Evolutionary conservation across 1,140 invertebrate genomes (phyloP).

Genomic region (Bombyx mandarina): DNA sequence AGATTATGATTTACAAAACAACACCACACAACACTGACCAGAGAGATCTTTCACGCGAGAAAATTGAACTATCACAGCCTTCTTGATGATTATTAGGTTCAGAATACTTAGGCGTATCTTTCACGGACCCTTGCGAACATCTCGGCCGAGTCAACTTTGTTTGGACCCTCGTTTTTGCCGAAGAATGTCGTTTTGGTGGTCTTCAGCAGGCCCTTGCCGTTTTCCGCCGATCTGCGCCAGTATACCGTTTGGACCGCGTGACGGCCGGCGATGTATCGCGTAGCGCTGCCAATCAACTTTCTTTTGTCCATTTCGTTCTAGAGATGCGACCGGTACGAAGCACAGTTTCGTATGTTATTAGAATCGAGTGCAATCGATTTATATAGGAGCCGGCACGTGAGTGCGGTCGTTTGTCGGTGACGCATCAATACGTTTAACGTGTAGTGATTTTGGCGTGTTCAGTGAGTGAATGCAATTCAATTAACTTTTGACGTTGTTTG

Average conservation of each 20-base stretch:
- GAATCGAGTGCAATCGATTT: conserved; percentile 9
- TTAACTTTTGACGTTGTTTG: too few species aligned
- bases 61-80: conserved; percentile 38
- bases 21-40: neutral
- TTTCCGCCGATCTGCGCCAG: conserved; percentile 72
- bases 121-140: conserved; percentile 62
- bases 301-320: conserved; percentile 58
- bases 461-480: too few species aligned
- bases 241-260: conserved; percentile 81
- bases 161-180: conserved; percentile 66
- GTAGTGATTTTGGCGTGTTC: too few species aligned
- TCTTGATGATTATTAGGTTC: conserved; percentile 3
- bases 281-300: conserved; percentile 73
- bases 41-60: too few species aligned
- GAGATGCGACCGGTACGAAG: neutral
- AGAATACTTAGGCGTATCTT: conserved; percentile 34
- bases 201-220: conserved; percentile 72
- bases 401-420: conserved; percentile 1
- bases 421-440: too few species aligned
- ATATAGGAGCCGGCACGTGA: conserved; percentile 25
- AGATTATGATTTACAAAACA: neutral
- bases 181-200: conserved; percentile 76
- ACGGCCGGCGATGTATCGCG: conserved; percentile 77
- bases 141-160: conserved; percentile 58
- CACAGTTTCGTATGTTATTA: neutral